Conservation (phyloP, 2,797 vertebrate species). For the Myotis daubentonii region DNA sequence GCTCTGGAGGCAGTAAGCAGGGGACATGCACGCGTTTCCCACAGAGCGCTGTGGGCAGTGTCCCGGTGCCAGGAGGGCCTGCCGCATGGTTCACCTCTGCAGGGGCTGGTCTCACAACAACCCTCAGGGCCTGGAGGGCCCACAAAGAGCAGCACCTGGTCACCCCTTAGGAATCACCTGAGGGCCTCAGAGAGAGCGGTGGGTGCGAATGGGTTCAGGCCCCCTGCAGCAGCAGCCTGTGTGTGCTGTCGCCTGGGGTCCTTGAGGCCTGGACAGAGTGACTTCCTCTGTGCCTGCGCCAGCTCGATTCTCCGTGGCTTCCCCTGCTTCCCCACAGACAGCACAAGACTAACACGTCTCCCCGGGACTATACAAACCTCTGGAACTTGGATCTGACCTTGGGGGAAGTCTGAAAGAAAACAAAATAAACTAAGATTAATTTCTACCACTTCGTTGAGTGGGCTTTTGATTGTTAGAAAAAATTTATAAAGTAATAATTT, state of each 20-base stretch:
- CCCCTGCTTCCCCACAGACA: neutral
- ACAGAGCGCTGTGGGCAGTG: too few species aligned
- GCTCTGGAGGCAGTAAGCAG: neutral
- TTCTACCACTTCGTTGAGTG: neutral
- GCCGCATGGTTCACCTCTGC: accelerated
- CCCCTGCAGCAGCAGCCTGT: neutral
- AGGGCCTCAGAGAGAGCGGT: neutral
- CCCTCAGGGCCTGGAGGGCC: too few species aligned
- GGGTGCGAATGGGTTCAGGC: accelerated
- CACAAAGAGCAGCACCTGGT: accelerated
- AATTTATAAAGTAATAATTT: neutral
- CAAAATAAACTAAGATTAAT: neutral
- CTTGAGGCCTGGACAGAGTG: neutral
- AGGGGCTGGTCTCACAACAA: too few species aligned
- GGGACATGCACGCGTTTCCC: accelerated
- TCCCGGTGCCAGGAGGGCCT: accelerated
- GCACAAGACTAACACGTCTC: neutral
- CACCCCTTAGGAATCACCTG: accelerated
- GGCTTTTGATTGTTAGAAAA: neutral
- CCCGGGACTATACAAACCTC: neutral
- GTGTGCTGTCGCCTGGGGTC: accelerated
- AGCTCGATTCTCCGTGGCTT: neutral
- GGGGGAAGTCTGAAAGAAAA: neutral
- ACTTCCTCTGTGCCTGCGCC: neutral
- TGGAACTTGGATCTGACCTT: neutral